phyloP scores from a whole-genome alignment of 30 jellyfish, hydroid and myxozoan genomes.

The Euphysa ruthae region DNA sequence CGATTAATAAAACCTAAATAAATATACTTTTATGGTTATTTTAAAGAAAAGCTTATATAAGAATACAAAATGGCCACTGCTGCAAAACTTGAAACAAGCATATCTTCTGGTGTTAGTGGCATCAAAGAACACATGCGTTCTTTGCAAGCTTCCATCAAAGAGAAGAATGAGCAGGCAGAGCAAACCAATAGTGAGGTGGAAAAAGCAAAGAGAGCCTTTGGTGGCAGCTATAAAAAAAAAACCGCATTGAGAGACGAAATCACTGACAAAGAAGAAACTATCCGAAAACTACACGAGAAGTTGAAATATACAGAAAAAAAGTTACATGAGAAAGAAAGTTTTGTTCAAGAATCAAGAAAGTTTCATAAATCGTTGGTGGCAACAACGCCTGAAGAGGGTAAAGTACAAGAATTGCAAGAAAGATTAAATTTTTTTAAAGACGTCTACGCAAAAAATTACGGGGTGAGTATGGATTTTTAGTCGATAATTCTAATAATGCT shows the following conservation, averaged over 20 bases:
- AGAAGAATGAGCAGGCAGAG: constrained; percentile 2
- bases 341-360: constrained; percentile 22
- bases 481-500: too few species aligned
- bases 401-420: constrained; percentile 11
- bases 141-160: constrained; percentile 16
- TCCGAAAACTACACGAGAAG: constrained; percentile 1
- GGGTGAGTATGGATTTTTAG: constrained; percentile 6
- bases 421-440: constrained; percentile 12
- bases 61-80: constrained; percentile 23
- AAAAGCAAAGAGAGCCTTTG: constrained; percentile 8
- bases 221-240: neutral
- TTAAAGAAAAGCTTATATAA: too few species aligned
- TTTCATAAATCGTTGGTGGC: neutral
- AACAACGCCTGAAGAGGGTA: constrained; percentile 13
- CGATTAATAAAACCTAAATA: too few species aligned
- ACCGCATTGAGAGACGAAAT: constrained; percentile 1
- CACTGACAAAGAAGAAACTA: constrained; percentile 14
- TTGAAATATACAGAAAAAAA: constrained; percentile 5
- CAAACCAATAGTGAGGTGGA: constrained; percentile 1
- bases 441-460: constrained; percentile 1
- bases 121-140: constrained; percentile 10
- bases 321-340: constrained; percentile 2
- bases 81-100: constrained; percentile 16
- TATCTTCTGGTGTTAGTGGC: constrained; percentile 13
- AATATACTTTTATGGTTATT: too few species aligned